Evolutionary conservation across 2,888 invertebrate genomes (phyloP).

Genomic region (Flexamia atlantica): DNA sequence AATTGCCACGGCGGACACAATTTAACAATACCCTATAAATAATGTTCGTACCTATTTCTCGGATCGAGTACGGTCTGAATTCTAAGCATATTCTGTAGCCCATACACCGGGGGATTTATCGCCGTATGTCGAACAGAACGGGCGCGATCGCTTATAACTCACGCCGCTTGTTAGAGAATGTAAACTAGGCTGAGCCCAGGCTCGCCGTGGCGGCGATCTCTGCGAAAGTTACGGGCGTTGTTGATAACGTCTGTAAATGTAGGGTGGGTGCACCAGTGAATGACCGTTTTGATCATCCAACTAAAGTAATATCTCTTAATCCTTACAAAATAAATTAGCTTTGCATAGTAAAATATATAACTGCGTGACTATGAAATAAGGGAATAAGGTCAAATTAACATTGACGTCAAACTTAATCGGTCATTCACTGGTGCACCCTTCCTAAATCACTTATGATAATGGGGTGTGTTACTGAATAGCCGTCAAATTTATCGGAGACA

Average conservation of each 20-base stretch:
- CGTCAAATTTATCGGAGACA: background rate
- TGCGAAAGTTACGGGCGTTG: slow-evolving; percentile 4
- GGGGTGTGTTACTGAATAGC: background rate
- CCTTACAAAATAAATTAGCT: too few relatives aligned
- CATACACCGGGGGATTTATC: slow-evolving; percentile 41
- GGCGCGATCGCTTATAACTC: slow-evolving; percentile 51
- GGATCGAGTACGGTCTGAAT: slow-evolving; percentile 52
- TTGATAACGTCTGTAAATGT: slow-evolving; percentile 1
- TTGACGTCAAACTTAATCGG: too few relatives aligned
- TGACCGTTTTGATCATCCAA: too few relatives aligned
- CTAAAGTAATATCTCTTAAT: too few relatives aligned
- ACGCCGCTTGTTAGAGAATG: slow-evolving; percentile 47
- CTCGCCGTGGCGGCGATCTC: background rate
- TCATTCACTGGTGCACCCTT: too few relatives aligned
- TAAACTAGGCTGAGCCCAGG: slow-evolving; percentile 30
- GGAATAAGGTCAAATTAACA: too few relatives aligned
- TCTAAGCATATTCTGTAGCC: slow-evolving; percentile 46
- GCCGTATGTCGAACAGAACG: slow-evolving; percentile 40
- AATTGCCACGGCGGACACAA: slow-evolving; percentile 40
- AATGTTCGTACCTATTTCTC: slow-evolving; percentile 52
- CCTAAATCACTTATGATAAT: slow-evolving; percentile 42
- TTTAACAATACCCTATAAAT: slow-evolving; percentile 56
- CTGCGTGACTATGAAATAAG: too few relatives aligned
- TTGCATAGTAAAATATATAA: too few relatives aligned
- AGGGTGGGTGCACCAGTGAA: too few relatives aligned